Evolutionary conservation across 2,888 invertebrate genomes (phyloP), one percentile per base, ranked within the genome.

Genomic region (Linhomoeus sp.): DNA sequence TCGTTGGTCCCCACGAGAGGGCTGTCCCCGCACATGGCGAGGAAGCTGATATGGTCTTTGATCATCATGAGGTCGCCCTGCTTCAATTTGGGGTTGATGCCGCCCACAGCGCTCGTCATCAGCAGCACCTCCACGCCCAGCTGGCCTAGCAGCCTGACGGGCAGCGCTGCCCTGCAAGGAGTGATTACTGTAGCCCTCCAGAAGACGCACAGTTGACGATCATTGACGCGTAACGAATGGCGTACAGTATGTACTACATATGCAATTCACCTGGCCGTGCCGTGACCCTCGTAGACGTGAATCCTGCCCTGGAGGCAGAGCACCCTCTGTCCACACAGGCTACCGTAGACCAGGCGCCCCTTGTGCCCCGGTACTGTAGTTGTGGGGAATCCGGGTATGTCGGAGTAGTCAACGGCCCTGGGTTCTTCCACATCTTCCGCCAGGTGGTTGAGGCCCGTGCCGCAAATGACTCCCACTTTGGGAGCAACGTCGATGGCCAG

Each of bases 301-400:
- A 92, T 87, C 46, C 94, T 73, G 19, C 94, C 97, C 69, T 94
- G 87, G 86, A 97, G 90, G 58, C 87, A 85, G 58, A 94, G 80
- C 1, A 88, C 81, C 0, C 79, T 76, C 3, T 83, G 76, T 12
- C 78, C 80, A 15, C 76, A 72, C 29, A 94, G 70, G 43, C 73
- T 73, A 1, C 97, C 94, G 62, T 94, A 86, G 36, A 94, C 81
- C 62, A 97, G 70, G 61, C 78, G 77, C 1, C 94, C 94, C 23
- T 77, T 80, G 69, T 94, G 92, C 0, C 92, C 90, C 55, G 78
- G 77, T 0, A 94, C 94, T 5, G 25, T 33, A 2, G 25, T 25
- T 5, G 19, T 33, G 14, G 43, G 29, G 20, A 92, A 92, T 64
- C 86, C 78, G 0, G 90, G 90, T 46, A 92, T 87, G 14, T 78